Evolutionary conservation across 2,797 vertebrate species (phyloP), one percentile per base, ranked within the genome.

Genomic region (Paguma larvata): DNA sequence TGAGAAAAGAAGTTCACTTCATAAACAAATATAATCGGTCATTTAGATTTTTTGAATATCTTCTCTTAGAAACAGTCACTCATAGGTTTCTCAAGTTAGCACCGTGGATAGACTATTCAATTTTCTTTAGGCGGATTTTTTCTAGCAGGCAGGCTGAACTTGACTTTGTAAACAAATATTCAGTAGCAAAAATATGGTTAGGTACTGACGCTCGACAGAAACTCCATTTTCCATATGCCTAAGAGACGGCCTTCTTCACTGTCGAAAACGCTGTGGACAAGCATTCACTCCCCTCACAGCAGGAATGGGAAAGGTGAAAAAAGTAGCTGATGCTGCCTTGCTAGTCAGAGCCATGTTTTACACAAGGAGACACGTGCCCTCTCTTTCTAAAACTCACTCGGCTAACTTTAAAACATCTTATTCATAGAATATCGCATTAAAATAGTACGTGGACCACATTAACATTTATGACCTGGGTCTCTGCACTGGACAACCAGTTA

Each of bases 101-200:
- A 68, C 5, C 34, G 46, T 65, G 79, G n/a, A 92, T 65, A 41
- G 32, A 34, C 41, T 46, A 48, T 27, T 91, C n/a, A 59, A 41
- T 80, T 63, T 89, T 73, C 70, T 80, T 38, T 46, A 95, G 84
- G 96, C 85, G 96, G 83, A 72, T 93, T 97, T 93, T 97, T 97
- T 97, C 88, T 91, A 67, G 73, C 78, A 96, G 67, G 53, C 65
- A 96, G 95, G 19, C 72, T 97, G 84, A 96, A 88, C 82, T 95
- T 92, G 88, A 82, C 63, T 93, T 96, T 0, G 0, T 84, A 95
- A 79, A 85, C 5, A 79, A 87, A 85, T 63, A 72, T 44, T 85
- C 63, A 70, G 92, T 80, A 32, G 63, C 95, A 96, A 83, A 85
- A 95, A 85, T 92, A 75, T 7, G 32, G 14, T 51, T 51, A 97